Conservation (phyloP, 37 sponge, comb jelly and placozoan genomes). For the Theonella swinhoei region DNA sequence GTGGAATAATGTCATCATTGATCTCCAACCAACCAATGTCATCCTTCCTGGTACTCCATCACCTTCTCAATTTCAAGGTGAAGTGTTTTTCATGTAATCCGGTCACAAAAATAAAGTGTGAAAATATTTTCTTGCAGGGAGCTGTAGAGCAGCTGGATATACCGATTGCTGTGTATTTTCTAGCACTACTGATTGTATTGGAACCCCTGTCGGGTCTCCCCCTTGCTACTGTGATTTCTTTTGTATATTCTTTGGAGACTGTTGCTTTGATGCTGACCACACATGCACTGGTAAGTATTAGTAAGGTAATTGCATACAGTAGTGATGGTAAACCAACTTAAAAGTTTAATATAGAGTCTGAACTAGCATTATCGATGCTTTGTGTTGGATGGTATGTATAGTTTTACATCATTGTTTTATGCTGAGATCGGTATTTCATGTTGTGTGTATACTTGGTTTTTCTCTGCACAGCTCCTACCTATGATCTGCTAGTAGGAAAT, state of each 20-base stretch:
- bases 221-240: background rate
- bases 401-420: too few species aligned
- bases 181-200: background rate
- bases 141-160: slow-evolving; percentile 14
- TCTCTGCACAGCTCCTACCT: background rate
- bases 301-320: too few species aligned
- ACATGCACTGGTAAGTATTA: background rate
- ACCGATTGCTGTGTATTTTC: slow-evolving; percentile 16
- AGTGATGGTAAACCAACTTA: too few species aligned
- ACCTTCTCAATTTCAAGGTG: background rate
- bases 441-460: too few species aligned
- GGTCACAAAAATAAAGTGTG: background rate
- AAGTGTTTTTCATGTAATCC: too few species aligned
- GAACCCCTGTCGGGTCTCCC: background rate
- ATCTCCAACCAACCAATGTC: background rate
- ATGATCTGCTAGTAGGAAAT: background rate
- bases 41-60: background rate
- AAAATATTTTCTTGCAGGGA: background rate
- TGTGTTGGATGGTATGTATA: too few species aligned
- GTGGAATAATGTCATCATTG: background rate
- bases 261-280: background rate
- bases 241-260: background rate
- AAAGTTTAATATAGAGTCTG: too few species aligned
- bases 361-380: too few species aligned
- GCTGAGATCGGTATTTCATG: too few species aligned